phyloP scores from a whole-genome alignment of 2,797 vertebrate species.

The Girardinus metallicus region DNA sequence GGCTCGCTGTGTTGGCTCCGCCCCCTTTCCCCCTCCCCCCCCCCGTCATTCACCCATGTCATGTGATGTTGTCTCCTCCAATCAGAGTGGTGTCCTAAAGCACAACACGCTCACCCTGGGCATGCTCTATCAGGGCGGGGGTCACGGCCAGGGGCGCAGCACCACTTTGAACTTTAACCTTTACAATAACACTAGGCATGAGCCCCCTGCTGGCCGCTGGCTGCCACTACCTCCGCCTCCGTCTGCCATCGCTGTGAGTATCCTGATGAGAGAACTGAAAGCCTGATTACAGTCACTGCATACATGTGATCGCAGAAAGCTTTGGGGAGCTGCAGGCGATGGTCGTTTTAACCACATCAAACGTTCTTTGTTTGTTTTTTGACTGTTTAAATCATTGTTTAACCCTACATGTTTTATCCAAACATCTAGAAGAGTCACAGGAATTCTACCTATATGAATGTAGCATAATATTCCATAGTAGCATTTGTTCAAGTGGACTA shows the following conservation, averaged over 20 bases:
- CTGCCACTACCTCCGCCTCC: conserved; percentile 92
- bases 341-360: conserved; percentile 17
- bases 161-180: conserved; percentile 97
- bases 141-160: conserved; percentile 97
- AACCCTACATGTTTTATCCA: background rate
- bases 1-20: conserved; percentile 69
- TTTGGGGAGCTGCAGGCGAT: conserved; percentile 22
- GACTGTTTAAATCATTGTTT: background rate
- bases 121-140: conserved; percentile 98
- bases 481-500: background rate
- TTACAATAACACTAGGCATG: conserved; percentile 99
- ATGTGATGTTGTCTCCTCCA: conserved; percentile 98
- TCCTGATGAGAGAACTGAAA: conserved; percentile 65
- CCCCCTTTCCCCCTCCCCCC: conserved; percentile 38
- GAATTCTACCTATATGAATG: background rate
- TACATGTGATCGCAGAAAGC: conserved; percentile 22
- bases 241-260: conserved; percentile 91
- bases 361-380: conserved; percentile 8
- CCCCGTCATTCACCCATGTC: conserved; percentile 86
- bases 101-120: conserved; percentile 99
- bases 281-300: conserved; percentile 51
- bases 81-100: conserved; percentile 99
- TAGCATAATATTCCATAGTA: background rate
- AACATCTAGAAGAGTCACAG: background rate
- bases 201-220: conserved; percentile 95